Evolutionary conservation across 2,113 vertebrate genomes (phyloP), one percentile per base, ranked within the genome.

Genomic region (Corythaeola cristata): DNA sequence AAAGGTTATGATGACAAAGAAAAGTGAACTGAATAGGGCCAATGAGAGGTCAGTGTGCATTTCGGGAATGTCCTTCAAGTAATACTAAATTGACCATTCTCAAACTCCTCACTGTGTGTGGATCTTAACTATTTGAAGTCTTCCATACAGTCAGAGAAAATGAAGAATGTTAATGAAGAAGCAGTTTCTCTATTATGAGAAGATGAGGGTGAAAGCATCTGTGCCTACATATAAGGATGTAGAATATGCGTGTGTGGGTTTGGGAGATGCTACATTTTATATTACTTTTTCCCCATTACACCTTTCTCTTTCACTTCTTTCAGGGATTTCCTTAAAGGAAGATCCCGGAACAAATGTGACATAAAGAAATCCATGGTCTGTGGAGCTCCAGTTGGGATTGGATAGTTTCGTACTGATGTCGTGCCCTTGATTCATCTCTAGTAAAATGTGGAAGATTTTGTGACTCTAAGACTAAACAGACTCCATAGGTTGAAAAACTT

Each of bases 1-100:
- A 81, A 56, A 77, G 53, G 76, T 94, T 96, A 85, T 75, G 79
- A 90, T 2, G 49, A 84, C 80, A 96, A 93, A 95, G 47, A 50
- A 85, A 90, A 85, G 53, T 73, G 55, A 95, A 92, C 59, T 73
- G 82, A 93, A 92, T 82, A 81, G 75, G 59, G 56, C 64, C 52
- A 85, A 28, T 41, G 35, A 86, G 71, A 78, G 32, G 37, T 73
- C 91, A 94, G 76, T 87, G 45, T 81, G 79, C 17, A 7, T 75
- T 88, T 92, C 50, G 28, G 35, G n/a, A 67, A 88, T 58, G 41
- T 68, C 33, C 85, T 88, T 86, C 67, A 66, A 45, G 74, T 22
- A 63, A 45, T 41, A 53, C 12, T 76, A 77, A 94, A 81, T 2
- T 53, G 56, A 67, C 17, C 24, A n/a, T 39, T 92, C 27, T 83